phyloP scores from a whole-genome alignment of 2,797 vertebrate species.

The Perdix hodgsoniae region DNA sequence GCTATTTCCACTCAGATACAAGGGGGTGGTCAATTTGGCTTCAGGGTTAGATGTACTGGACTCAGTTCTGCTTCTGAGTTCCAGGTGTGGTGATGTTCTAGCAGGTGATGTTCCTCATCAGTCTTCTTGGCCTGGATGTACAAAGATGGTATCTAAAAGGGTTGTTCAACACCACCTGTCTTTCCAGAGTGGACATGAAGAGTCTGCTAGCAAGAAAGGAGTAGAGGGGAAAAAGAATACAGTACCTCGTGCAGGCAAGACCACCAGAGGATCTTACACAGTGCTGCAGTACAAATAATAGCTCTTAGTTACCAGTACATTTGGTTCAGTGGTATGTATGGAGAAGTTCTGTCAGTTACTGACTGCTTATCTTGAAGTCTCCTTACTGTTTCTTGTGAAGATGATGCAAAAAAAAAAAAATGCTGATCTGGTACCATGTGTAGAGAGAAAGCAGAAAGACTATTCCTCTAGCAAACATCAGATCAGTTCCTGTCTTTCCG shows the following conservation, averaged over 20 bases:
- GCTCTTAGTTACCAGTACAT: background rate
- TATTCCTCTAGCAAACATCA: background rate
- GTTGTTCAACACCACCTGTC: background rate
- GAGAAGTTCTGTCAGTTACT: background rate
- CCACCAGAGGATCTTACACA: background rate
- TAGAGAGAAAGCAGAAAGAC: background rate
- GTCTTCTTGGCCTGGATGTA: background rate
- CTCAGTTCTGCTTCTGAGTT: constrained; percentile 22
- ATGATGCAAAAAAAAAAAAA: background rate
- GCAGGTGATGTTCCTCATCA: background rate
- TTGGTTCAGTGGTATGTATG: background rate
- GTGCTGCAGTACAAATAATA: background rate
- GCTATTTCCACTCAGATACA: background rate
- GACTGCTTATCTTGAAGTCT: background rate
- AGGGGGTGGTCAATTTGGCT: background rate
- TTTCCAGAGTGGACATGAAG: background rate
- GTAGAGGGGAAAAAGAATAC: background rate
- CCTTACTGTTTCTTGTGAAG: background rate
- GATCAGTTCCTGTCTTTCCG: background rate
- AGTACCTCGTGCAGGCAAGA: background rate
- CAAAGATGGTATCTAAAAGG: background rate
- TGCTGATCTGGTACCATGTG: background rate
- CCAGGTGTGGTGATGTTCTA: background rate
- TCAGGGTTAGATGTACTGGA: background rate
- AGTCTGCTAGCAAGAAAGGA: background rate